Percentiles rank a stretch among this genome's conserved stretches.
Evolutionary conservation across 2,113 vertebrate genomes (phyloP).

Genomic region (Brachirus orientalis): DNA sequence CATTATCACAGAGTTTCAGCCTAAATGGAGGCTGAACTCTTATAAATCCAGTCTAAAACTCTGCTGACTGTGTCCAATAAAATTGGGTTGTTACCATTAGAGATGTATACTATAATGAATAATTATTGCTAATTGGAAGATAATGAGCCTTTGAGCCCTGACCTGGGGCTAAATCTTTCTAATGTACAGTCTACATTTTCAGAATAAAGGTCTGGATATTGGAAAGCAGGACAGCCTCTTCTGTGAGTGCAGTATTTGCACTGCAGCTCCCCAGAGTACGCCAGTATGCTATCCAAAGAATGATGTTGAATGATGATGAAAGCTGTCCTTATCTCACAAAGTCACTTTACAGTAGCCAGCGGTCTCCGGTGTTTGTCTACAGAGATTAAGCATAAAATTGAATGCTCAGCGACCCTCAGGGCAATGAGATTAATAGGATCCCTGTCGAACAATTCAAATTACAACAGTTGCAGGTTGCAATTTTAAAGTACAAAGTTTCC

Average conservation of each 20-base stretch:
- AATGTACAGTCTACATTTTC: background rate
- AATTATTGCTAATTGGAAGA: slow-evolving; percentile 5
- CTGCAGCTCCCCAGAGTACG: slow-evolving; percentile 17
- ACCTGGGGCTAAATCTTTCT: slow-evolving; percentile 10
- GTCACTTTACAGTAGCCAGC: slow-evolving; percentile 33
- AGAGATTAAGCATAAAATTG: slow-evolving; percentile 30
- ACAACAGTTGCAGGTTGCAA: slow-evolving; percentile 7
- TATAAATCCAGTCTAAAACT: slow-evolving; percentile 11
- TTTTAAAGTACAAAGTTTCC: slow-evolving; percentile 2
- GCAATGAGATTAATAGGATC: slow-evolving; percentile 25
- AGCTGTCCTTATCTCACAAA: slow-evolving; percentile 48
- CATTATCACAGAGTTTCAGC: slow-evolving; percentile 1
- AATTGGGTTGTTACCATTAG: background rate
- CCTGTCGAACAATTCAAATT: slow-evolving; percentile 34
- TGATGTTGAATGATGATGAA: slow-evolving; percentile 13
- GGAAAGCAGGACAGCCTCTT: background rate
- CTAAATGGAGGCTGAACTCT: background rate
- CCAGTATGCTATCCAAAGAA: slow-evolving; percentile 5
- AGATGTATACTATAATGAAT: slow-evolving; percentile 1
- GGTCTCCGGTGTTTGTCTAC: slow-evolving; percentile 37
- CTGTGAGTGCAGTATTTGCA: background rate
- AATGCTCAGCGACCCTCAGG: slow-evolving; percentile 19
- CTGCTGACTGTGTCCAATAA: slow-evolving; percentile 6
- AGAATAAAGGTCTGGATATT: background rate
- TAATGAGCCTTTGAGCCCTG: slow-evolving; percentile 21